Conservation (phyloP, 2,113 vertebrate species). For the Vidua chalybeata region DNA sequence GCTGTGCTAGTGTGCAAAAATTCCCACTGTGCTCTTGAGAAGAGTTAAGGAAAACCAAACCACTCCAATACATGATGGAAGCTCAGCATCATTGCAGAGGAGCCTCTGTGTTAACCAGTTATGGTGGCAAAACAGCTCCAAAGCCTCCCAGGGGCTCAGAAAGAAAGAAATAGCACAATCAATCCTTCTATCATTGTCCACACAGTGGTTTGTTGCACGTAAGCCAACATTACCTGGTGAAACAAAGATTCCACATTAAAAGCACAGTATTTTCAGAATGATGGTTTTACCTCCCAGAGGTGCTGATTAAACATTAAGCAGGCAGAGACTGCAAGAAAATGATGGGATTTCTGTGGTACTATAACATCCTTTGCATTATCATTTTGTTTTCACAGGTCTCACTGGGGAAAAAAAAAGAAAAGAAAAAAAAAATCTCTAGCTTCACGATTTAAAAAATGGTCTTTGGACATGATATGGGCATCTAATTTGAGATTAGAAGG, state of each 20-base stretch:
- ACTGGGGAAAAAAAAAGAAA: conserved; percentile 31
- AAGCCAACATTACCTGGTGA: conserved; percentile 50
- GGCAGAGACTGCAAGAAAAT: conserved; percentile 46
- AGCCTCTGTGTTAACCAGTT: not conserved
- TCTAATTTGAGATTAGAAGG: not conserved
- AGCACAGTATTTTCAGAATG: conserved; percentile 41
- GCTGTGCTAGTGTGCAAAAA: not conserved
- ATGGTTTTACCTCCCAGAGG: conserved; percentile 36
- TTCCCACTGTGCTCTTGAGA: not conserved
- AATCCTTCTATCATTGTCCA: not conserved
- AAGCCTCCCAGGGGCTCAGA: conserved; percentile 1
- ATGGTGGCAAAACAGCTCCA: not conserved
- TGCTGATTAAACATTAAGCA: conserved; percentile 51
- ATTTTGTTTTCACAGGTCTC: conserved; percentile 52
- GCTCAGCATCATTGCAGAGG: not conserved
- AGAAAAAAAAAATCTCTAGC: conserved; percentile 23
- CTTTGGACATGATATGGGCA: conserved; percentile 8
- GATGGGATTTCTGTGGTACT: conserved; percentile 54
- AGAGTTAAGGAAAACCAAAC: not conserved
- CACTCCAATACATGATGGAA: not conserved
- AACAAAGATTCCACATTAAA: conserved; percentile 51
- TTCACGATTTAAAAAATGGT: conserved; percentile 17
- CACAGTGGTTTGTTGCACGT: not conserved
- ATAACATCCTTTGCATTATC: conserved; percentile 56
- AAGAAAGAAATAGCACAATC: not conserved